Evolutionary conservation across 2,113 vertebrate genomes (phyloP).

Genomic region (Mesembrinibis cayennensis): DNA sequence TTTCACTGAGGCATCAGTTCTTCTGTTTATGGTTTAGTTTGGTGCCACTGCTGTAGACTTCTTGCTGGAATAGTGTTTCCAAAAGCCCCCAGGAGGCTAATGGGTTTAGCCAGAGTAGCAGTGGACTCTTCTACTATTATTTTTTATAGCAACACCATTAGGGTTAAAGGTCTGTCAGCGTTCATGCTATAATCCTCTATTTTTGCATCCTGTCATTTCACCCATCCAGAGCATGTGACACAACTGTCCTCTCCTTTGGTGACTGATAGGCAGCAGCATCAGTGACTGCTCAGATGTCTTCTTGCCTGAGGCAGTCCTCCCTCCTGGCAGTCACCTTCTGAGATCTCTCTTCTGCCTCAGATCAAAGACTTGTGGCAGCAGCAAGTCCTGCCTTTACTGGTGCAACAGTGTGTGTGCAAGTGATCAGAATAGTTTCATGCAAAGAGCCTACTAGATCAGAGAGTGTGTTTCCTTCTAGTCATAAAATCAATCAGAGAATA

Average conservation of each 20-base stretch:
- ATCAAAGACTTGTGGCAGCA: slow-evolving; percentile 8
- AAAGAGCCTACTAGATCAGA: slow-evolving; percentile 30
- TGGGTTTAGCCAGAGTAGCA: background rate
- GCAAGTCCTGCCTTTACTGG: background rate
- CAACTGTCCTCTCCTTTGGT: slow-evolving; percentile 3
- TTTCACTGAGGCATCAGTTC: background rate
- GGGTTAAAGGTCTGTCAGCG: background rate
- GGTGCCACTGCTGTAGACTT: background rate
- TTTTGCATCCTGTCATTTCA: slow-evolving; percentile 12
- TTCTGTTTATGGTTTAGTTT: background rate
- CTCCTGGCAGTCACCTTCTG: slow-evolving; percentile 30
- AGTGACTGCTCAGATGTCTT: background rate
- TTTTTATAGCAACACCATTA: background rate
- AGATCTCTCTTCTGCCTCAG: slow-evolving; percentile 6
- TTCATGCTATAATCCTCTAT: background rate
- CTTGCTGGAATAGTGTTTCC: background rate
- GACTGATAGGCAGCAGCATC: slow-evolving; percentile 23
- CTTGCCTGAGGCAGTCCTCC: slow-evolving; percentile 29
- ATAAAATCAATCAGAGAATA: background rate
- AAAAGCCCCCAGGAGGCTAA: background rate
- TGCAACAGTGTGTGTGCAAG: background rate
- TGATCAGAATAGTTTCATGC: slow-evolving; percentile 10
- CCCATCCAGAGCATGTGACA: background rate
- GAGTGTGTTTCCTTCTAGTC: background rate
- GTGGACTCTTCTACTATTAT: background rate